Evolutionary conservation across 2,888 invertebrate species (phyloP), one percentile per base, ranked within the genome.

Genomic region (Cantharis rustica): DNA sequence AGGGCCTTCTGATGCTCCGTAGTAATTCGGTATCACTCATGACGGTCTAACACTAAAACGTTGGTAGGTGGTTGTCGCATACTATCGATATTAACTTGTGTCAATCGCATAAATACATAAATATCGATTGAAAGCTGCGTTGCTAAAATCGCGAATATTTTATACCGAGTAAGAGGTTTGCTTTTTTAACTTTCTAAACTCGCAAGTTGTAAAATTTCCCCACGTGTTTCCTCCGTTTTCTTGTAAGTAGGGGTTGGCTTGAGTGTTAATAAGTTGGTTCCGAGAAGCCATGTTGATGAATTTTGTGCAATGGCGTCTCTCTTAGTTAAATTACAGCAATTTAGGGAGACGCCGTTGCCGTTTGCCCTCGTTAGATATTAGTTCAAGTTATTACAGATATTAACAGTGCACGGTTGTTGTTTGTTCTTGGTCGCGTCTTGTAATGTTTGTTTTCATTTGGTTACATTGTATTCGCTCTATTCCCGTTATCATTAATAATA

Each of bases 11-110:
- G 77, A 77, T 86, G 86, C 86, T 84, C 84, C 84, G 84, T 84
- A 85, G 86, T 88, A 87, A 88, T 87, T 88, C 86, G 84, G 86
- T 87, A 82, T 86, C 85, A 85, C 84, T 84, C 84, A 84, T 84
- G 85, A 85, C 85, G 84, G 82, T 70, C 62, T 75, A 66, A 71
- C n/a, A 63, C 73, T 68, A 74, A 75, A 74, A 69, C 74, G 74
- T 68, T 71, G 71, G 71, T 71, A 62, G 66, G 71, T 75, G 77
- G 72, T 62, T 76, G 76, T 73, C 70, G 72, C 72, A 76, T 62
- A 71, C 62, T 69, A 66, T 73, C 76, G 71, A 74, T 76, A 73
- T 76, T 76, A 70, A 27, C 73, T 74, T 68, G 26, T 68, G 27
- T 68, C 68, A 66, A 16, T 69, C 73, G 69, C 63, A 62, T 69